Evolutionary conservation across 2,113 vertebrate species (phyloP), one percentile per base, ranked within the genome.

Genomic region (Phalacrocorax aristotelis): DNA sequence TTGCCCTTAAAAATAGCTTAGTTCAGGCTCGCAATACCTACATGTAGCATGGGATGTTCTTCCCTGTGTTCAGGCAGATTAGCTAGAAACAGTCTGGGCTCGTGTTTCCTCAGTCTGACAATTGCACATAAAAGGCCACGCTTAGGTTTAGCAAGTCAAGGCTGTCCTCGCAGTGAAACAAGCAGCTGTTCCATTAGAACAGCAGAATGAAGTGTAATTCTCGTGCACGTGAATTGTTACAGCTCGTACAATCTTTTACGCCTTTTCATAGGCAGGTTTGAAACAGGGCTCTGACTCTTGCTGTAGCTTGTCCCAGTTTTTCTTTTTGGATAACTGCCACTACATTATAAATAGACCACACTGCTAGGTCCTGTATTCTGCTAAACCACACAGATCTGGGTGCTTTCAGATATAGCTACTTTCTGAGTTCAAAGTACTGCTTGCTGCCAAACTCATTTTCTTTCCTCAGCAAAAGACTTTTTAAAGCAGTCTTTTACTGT

Each of bases 221-320:
- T 64, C 2, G 0, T 61, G 55, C 32, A 1, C 18, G 51, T 29
- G 89, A 70, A 42, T 51, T 62, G 42, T 2, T 71, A 27, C 48
- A 65, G 72, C 48, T 36, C 10, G 2, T 81, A 74, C 19, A 29
- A 3, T 11, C 38, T 55, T 40, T 64, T 87, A 20, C 48, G 23
- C 72, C 54, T 91, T 76, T 62, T 86, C 62, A 23, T 2, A 66
- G 91, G 51, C 64, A 68, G 58, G 23, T 21, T 80, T 89, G 75
- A 65, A 95, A 36, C 54, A 15, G 25, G 52, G 85, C 54, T 88
- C 60, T 85, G 86, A 34, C 44, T 90, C 88, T 5, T 92, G 81
- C 74, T 81, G 90, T n/a, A 77, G 87, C 92, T 88, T 80, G 82
- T 83, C 96, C 87, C 75, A 49, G 58, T 68, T 96, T 88, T 90